Percentiles rank a stretch among this genome's conserved stretches.
phyloP scores from a whole-genome alignment of 2,113 vertebrate genomes.

The Poecilia latipinna region DNA sequence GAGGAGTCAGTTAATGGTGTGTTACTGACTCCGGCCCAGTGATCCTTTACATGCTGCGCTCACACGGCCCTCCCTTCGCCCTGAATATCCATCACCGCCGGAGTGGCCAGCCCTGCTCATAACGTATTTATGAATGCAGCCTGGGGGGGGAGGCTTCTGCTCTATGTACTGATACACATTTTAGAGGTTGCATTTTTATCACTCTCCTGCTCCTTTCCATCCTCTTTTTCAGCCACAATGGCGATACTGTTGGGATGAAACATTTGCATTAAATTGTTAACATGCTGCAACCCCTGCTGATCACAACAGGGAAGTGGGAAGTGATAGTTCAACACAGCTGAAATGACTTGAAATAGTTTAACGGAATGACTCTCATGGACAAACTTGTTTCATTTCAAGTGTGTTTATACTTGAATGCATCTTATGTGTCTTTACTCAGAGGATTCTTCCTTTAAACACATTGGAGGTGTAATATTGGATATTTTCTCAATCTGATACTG shows the following conservation, averaged over 20 bases:
- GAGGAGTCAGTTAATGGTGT: slow-evolving; percentile 64
- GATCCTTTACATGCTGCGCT: slow-evolving; percentile 67
- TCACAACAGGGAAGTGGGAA: not conserved
- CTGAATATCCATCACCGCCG: slow-evolving; percentile 62
- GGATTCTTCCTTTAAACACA: too few species aligned
- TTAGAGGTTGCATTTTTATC: slow-evolving; percentile 39
- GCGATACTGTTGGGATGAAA: not conserved
- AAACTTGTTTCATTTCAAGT: not conserved
- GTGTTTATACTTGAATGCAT: not conserved
- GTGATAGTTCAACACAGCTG: not conserved
- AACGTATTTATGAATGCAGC: slow-evolving; percentile 64
- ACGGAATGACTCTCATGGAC: not conserved
- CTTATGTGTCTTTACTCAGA: not conserved
- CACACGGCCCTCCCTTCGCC: slow-evolving; percentile 57
- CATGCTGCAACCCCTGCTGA: not conserved
- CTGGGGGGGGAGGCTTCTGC: slow-evolving; percentile 37
- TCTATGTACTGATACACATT: slow-evolving; percentile 52
- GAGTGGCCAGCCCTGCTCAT: slow-evolving; percentile 40
- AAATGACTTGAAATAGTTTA: not conserved
- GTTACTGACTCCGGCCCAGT: slow-evolving; percentile 61
- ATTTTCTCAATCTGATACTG: too few species aligned
- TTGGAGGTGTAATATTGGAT: too few species aligned
- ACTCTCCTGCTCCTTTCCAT: slow-evolving; percentile 17
- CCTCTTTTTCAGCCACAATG: not conserved
- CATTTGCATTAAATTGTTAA: not conserved